Evolutionary conservation across 2,113 vertebrate genomes (phyloP), one percentile per base, ranked within the genome.

Genomic region (Carollia perspicillata): DNA sequence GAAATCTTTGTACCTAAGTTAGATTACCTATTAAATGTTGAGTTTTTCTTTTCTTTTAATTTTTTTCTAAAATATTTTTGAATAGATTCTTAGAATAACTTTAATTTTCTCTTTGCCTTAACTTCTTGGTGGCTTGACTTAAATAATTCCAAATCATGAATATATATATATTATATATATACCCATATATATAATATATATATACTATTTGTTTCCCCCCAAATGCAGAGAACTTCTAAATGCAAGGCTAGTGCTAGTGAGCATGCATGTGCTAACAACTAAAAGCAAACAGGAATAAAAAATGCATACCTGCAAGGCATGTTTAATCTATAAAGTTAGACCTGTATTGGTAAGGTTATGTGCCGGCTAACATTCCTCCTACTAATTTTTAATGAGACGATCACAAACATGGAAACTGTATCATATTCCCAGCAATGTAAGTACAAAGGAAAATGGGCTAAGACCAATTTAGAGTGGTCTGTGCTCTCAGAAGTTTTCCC

Each of bases 271-370:
- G 47, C n/a, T 49, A 5, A 90, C 18, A 30, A 11, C 83, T 84
- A 69, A 93, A 90, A 92, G 58, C 47, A 65, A 85, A 84, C 33
- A 55, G 55, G 28, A 84, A 84, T 92, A 77, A 97, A 96, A 63
- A 90, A 95, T 51, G 6, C 40, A 74, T 14, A 69, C 81, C 44
- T 60, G 9, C 5, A 44, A 85, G 89, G 33, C 53, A 37, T 80
- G 69, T 95, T 93, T 96, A 90, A 94, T 97, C 95, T 93, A 81
- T 18, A 47, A 78, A 95, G 94, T 90, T 60, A 95, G 30, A 87
- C n/a, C 87, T 84, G 16, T 33, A 47, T 93, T 89, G 97, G 53
- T 97, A 47, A 97, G 88, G 30, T 44, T 89, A 51, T 90, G 10
- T 72, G 69, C 72, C 65, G 78, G 14, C 47, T 35, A 71, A 35